These are phyloP conservation scores for Dendronephthya gigantea DNA, from an alignment of 64 coral and sea anemone genomes.

Conservation along the genomic window DNA sequence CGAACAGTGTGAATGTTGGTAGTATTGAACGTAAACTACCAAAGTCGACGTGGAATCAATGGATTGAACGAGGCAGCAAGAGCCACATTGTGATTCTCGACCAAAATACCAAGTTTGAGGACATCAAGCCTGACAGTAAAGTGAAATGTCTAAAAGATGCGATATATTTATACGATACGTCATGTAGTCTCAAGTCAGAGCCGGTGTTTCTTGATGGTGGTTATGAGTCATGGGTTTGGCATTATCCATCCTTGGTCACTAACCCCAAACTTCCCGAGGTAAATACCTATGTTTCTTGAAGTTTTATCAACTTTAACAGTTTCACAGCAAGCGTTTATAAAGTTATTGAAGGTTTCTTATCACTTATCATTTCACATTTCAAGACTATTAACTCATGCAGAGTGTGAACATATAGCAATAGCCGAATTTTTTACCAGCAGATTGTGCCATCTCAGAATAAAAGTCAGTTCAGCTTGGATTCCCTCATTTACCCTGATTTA, in stretches of 20 bases:
- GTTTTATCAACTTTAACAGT: no score
- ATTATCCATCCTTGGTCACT: conserved; percentile 78
- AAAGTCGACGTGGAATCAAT: conserved; percentile 62
- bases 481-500: not conserved
- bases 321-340: no score
- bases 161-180: conserved; percentile 70
- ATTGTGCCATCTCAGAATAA: not conserved
- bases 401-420: no score
- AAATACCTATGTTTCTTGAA: no score
- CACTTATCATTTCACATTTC: no score
- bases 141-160: conserved; percentile 72
- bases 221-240: conserved; percentile 92
- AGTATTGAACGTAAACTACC: conserved; percentile 72
- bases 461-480: not conserved
- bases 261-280: conserved; percentile 78
- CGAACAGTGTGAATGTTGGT: conserved; percentile 55
- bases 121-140: conserved; percentile 52
- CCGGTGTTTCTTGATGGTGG: conserved; percentile 89
- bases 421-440: not conserved
- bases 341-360: no score
- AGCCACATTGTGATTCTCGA: conserved; percentile 63
- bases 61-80: conserved; percentile 60
- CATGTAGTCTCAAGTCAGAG: conserved; percentile 50
- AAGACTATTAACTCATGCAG: no score
- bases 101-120: conserved; percentile 51